Base-by-base conservation (phyloP, 2,797 vertebrate species). In the Myiotriccus ornatus region DNA sequence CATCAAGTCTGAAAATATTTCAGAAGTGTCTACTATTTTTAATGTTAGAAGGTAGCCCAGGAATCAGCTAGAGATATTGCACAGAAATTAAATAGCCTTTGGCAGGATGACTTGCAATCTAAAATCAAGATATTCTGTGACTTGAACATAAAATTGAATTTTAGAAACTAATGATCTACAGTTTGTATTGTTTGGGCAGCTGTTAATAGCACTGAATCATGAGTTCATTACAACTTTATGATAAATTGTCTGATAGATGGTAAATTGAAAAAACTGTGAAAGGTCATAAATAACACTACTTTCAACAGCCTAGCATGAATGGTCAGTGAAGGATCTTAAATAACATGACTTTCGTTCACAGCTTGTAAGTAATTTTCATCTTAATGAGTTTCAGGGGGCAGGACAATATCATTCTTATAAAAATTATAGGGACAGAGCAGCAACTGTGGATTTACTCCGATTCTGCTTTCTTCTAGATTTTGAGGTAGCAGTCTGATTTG, bases 141-240 rank as follows among this genome's bases (percentile, higher is more conserved):
- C 27, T 62, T 79, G 52, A 81, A 90, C 27, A 85, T 65, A 74
- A 93, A 95, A 88, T 20, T 71, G 39, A 67, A 43, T 81, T 93
- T 81, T 76, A n/a, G 46, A 59, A 89, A 76, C 56, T 12, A 7
- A 78, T 89, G 69, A 59, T 77, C 67, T 92, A 68, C 41, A 74
- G 52, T 60, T 86, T 11, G 4, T 59, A 59, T 76, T 94, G 39
- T 79, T 56, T 69, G 35, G 93, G n/a, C 44, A 84, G 59, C 47
- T 87, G 37, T 59, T 79, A 82, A 69, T 77, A 35, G 27, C 64
- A 73, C 32, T 70, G 70, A 87, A 84, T 76, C 63, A 60, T 35
- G n/a, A 91, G 44, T 89, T 84, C 47, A 74, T 90, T 87, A 80
- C 30, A 89, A 84, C 35, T 79, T 94, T 65, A 19, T 85, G 41